Evolutionary conservation across 92 coral and sea anemone species (phyloP), one percentile per base, ranked within the genome.

Genomic region (Porites evermanni): DNA sequence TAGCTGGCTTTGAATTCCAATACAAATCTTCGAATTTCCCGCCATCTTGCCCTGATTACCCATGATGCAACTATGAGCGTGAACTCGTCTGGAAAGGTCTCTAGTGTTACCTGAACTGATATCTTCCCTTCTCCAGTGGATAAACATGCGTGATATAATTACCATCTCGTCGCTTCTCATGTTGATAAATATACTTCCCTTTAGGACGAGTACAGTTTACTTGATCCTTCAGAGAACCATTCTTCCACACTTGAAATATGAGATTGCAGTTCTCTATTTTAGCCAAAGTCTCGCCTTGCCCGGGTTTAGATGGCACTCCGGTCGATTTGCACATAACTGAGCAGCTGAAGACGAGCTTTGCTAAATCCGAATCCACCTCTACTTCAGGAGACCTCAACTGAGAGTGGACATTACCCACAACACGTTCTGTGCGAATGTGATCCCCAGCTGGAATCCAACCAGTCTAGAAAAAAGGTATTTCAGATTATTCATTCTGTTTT

Each of bases 371-470:
- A 9, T 58, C 90, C 24, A 94, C 78, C 11, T 73, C 66, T 26
- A 84, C 86, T 65, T 67, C 69, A 0, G 90, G 93, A 8, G 98
- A 82, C 82, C 82, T 85, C 6, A 94, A 70, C 61, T 66, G 79
- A 4, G 98, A 81, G 51, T 81, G 80, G 4, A 92, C 89, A 54
- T 94, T 79, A 0, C 98, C 98, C 7, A 94, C 72, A 3, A 93
- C 98, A 52, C 93, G 95, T 18, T 86, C 91, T 4, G 98, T 92
- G 3, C 98, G 91, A 19, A 94, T 67, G 56, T 84, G 81, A 26
- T 83, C 70, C 5, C 98, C 98, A 24, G 91, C 86, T 14, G 98
- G 74, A n/a, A 88, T 85, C 98, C 98, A 94, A 2, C 98, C 98
- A 58, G 32, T 59, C 95, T 93, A 79, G 19, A 70, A 2, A 29